Base-by-base conservation (phyloP, 2,797 vertebrate genomes). In the Cryptoprocta ferox region DNA sequence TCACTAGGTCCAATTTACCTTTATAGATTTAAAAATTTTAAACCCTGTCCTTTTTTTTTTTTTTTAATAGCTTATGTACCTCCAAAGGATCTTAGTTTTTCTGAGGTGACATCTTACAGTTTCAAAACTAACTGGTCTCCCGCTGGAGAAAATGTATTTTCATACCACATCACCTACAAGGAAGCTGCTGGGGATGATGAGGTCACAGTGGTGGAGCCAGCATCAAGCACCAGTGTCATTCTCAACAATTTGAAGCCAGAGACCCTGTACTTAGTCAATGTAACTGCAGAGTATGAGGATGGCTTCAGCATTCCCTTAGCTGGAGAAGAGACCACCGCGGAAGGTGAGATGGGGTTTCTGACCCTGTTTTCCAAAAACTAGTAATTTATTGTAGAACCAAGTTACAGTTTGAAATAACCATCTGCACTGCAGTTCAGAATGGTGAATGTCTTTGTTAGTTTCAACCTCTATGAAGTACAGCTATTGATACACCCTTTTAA, bases 201-300 rank as follows among this genome's bases (percentile, higher is more conserved):
- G 37, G 98, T 99, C 84, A 99, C 99, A 14, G 98, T 99, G 97
- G 99, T 99, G 6, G 99, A 99, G 19, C 99, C 99, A 0, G 99
- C 99, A 24, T 98, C 99, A 21, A 99, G 98, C 21, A 99, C 98
- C 16, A 99, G 98, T 0, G 96, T 99, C 6, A 45, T 99, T 90
- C 99, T 99, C 65, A 99, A 98, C 79, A 99, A 99, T 97, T 99
- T 99, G 89, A 99, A 98, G 18, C 99, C 99, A 4, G 98, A 99
- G 98, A 99, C 99, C 56, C 99, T 99, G 79, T 99, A 99, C 0
- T 68, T 99, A 39, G 99, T 99, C 98, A 99, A 98, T 14, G 98
- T 99, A 87, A 98, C 98, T 4, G 99, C 99, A 5, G 99, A 99
- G 81, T 99, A 99, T 5, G 98, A 99, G 11, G 99, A 99, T 18